Evolutionary conservation across 2,888 invertebrate genomes (phyloP), one percentile per base, ranked within the genome.

Genomic region (Neoscelio sp.): DNA sequence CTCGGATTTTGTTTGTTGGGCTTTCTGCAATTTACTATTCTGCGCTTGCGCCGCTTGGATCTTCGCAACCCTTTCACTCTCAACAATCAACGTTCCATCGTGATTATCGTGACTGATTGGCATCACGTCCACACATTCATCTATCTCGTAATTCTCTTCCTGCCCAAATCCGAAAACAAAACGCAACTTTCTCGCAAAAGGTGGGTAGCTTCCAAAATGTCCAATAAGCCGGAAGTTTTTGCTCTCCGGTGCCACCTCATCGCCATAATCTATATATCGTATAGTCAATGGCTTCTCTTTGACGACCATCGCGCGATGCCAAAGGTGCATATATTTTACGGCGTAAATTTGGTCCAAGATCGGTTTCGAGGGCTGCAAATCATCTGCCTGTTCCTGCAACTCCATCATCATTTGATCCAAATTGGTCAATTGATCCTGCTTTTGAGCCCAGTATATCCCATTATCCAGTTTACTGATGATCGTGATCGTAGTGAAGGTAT

Each of bases 211-310:
- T 18, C 42, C 20, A 17, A 75, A 76, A 15, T 77, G 52, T 7
- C 40, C 38, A 2, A 56, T 40, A 10, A 76, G 20, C 5, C 83
- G 83, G 15, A 87, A 73, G 8, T 85, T 82, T 0, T 68, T n/a
- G 2, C 67, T 33, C n/a, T 77, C 13, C 1, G 80, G 2, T 2
- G 78, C 2, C 0, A 42, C n/a, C 18, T 82, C 76, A 0, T 78
- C 78, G 7, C 88, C 89, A 15, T 68, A 88, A 78, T 89, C 89
- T 1, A 88, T 48, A 12, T 76, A 86, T 8, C 80, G 79, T 0
- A 87, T 52, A 0, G 13, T 82, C n/a, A 75, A 2, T 5, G 89
- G 89, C 17, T 81, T 71, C 0, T 80, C 0, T 0, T 81, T 74
- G 2, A 67, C 26, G 10, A 89, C 46, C 0, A 62, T 8, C 2